phyloP scores from a whole-genome alignment of 1,140 invertebrate genomes.

The Euschistus heros region DNA sequence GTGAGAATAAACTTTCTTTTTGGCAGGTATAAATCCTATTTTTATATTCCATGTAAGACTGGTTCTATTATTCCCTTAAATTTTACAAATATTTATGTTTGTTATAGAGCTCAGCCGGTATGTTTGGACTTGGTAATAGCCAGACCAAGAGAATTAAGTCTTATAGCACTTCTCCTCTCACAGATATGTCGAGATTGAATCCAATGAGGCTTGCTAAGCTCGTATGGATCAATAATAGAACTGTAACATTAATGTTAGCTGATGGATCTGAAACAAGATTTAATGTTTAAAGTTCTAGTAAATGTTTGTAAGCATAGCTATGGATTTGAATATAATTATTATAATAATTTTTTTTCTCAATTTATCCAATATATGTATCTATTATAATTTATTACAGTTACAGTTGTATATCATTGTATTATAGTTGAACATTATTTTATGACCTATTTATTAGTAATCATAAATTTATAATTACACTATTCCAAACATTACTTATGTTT shows the following conservation, averaged over 20 bases:
- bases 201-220: slow-evolving; percentile 76
- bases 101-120: slow-evolving; percentile 56
- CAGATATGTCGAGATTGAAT: slow-evolving; percentile 74
- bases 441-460: no score
- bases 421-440: no score
- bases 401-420: no score
- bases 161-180: slow-evolving; percentile 82
- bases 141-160: slow-evolving; percentile 88
- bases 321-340: no score
- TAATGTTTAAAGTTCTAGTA: slow-evolving; percentile 55
- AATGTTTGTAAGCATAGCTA: not conserved
- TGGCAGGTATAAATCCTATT: slow-evolving; percentile 71
- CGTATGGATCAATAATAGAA: slow-evolving; percentile 83
- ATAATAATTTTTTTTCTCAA: no score
- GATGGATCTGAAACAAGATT: slow-evolving; percentile 85
- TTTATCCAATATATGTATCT: no score
- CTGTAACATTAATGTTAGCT: slow-evolving; percentile 83
- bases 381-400: no score
- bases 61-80: not conserved
- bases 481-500: no score
- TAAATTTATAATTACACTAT: no score
- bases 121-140: slow-evolving; percentile 84
- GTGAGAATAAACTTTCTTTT: slow-evolving; percentile 93
- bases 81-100: slow-evolving; percentile 25
- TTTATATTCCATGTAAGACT: not conserved